Evolutionary conservation across 1,140 invertebrate species (phyloP).

Genomic region (Scaptomyza pallida): DNA sequence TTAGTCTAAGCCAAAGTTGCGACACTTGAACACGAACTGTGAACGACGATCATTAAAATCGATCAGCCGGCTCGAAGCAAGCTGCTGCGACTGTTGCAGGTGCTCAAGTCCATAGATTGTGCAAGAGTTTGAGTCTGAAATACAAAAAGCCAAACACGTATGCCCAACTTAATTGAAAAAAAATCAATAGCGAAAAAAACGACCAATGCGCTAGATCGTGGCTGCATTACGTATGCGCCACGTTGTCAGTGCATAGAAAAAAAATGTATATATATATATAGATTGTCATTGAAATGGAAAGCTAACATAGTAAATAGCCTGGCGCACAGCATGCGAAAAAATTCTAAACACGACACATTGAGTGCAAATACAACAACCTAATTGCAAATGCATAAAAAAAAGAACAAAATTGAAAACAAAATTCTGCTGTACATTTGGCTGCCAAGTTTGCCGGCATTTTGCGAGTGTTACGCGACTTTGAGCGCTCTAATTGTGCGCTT

Average conservation of each 20-base stretch:
- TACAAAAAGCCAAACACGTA: background rate
- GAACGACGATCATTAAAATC: constrained; percentile 31
- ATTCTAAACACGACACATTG: constrained; percentile 29
- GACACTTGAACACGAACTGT: constrained; percentile 31
- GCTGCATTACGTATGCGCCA: constrained; percentile 44
- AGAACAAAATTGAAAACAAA: constrained; percentile 20
- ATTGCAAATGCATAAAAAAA: constrained; percentile 58
- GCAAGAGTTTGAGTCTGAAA: constrained; percentile 24
- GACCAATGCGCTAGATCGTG: constrained; percentile 30
- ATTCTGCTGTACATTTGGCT: constrained; percentile 52
- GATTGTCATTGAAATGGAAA: constrained; percentile 72
- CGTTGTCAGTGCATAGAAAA: constrained; percentile 40
- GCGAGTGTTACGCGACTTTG: constrained; percentile 78
- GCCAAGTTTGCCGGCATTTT: constrained; percentile 74
- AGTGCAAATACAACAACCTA: constrained; percentile 22
- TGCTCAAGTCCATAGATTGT: constrained; percentile 42
- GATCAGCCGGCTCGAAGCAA: constrained; percentile 31
- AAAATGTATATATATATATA: background rate
- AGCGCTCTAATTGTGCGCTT: constrained; percentile 76
- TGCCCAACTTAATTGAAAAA: constrained; percentile 22
- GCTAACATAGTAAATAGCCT: constrained; percentile 49
- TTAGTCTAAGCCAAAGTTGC: constrained; percentile 16
- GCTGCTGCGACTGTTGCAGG: constrained; percentile 25
- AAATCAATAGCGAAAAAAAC: background rate
- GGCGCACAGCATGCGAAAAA: constrained; percentile 53